Percentiles rank a stretch among this genome's conserved stretches.
phyloP scores from a whole-genome alignment of 1,140 invertebrate species.

The Argopecten irradians region DNA sequence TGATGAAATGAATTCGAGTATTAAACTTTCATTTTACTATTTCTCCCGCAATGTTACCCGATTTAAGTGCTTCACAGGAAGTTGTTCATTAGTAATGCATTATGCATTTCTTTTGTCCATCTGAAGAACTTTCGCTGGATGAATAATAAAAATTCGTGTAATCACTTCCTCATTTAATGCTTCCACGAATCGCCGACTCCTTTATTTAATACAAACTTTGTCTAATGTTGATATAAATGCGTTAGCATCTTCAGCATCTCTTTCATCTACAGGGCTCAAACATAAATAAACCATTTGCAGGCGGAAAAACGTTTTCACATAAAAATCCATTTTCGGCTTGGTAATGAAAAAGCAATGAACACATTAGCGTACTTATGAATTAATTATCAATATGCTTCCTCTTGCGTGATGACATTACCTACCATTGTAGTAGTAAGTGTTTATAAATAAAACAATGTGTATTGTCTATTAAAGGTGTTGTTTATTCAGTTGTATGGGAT shows the following conservation, averaged over 20 bases:
- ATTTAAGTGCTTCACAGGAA: background rate
- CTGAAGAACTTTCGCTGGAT: background rate
- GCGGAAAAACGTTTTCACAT: slow-evolving; percentile 16
- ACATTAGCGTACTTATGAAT: background rate
- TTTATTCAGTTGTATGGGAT: no score
- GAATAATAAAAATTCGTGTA: background rate
- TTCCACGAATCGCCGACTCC: background rate
- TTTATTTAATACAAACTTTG: background rate
- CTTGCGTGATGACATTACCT: no score
- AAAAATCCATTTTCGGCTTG: background rate
- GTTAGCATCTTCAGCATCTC: background rate
- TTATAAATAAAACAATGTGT: background rate
- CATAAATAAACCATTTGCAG: slow-evolving; percentile 11
- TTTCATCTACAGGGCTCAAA: background rate
- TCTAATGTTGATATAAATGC: background rate
- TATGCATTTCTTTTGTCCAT: slow-evolving; percentile 16
- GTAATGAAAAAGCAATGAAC: background rate
- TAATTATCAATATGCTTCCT: background rate
- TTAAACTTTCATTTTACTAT: background rate
- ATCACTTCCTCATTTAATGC: background rate
- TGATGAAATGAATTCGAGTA: background rate
- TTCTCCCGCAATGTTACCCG: background rate
- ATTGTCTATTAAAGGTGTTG: background rate
- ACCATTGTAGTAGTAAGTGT: background rate
- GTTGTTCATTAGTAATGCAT: background rate